phyloP scores from a whole-genome alignment of 2,113 vertebrate species.

The Gallinago jamesoni region DNA sequence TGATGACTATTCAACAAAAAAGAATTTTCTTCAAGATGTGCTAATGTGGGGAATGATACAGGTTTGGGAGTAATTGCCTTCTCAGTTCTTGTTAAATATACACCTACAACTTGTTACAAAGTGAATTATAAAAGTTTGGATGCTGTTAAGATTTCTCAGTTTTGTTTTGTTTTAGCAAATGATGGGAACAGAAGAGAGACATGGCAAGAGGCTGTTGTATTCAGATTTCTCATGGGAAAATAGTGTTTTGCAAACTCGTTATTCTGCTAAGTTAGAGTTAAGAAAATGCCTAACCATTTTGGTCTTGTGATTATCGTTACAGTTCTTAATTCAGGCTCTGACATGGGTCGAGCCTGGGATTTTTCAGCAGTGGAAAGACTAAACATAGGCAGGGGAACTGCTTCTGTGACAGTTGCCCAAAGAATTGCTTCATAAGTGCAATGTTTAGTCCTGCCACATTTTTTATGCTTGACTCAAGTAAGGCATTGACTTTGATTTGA shows the following conservation, averaged over 20 bases:
- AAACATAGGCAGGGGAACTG: not conserved
- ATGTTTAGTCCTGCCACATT: not conserved
- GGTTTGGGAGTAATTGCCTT: not conserved
- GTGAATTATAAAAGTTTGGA: not conserved
- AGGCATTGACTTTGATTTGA: constrained; percentile 7
- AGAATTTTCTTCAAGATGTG: not conserved
- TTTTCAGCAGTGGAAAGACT: not conserved
- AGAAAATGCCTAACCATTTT: not conserved
- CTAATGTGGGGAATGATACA: not conserved
- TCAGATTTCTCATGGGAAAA: not conserved
- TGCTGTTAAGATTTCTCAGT: not conserved
- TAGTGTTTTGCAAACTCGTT: not conserved
- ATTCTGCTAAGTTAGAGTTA: not conserved
- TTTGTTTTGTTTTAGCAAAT: not conserved
- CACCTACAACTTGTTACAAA: not conserved
- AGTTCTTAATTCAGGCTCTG: not conserved
- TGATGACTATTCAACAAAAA: not conserved
- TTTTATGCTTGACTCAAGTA: constrained; percentile 1
- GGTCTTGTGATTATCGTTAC: not conserved
- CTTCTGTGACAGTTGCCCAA: not conserved
- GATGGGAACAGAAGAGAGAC: not conserved
- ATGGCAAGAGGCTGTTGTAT: not conserved
- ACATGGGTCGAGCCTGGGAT: not conserved
- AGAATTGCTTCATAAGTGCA: not conserved
- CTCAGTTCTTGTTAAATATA: not conserved